Conservation (phyloP, 2,888 invertebrate species). For the Ichneumoninae sp. region DNA sequence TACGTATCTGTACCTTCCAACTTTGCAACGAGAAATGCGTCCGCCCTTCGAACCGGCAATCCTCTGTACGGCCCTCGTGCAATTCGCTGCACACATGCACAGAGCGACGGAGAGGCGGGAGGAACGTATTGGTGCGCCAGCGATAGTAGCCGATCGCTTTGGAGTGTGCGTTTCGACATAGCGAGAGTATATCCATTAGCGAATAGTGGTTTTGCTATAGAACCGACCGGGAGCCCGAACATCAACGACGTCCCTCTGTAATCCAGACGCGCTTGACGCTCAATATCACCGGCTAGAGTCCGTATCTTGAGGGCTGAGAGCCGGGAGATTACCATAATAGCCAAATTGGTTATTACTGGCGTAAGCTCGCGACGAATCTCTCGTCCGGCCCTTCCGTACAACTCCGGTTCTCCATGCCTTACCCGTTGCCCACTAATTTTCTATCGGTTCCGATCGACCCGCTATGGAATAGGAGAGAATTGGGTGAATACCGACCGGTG, state of each 20-base stretch:
- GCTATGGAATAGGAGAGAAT: background rate
- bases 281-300: background rate
- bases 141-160: background rate
- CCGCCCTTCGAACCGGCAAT: constrained; percentile 1
- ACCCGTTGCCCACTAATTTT: constrained; percentile 12
- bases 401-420: constrained; percentile 8
- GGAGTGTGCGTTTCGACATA: constrained; percentile 6
- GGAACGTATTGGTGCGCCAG: background rate
- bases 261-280: constrained; percentile 6
- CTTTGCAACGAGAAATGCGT: constrained; percentile 31
- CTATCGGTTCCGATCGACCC: background rate
- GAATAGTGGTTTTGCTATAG: background rate
- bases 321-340: constrained; percentile 73
- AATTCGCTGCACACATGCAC: background rate
- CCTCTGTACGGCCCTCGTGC: constrained; percentile 2
- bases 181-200: constrained; percentile 10
- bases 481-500: background rate
- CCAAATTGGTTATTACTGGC: constrained; percentile 75
- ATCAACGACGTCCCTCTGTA: constrained; percentile 9
- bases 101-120: background rate
- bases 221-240: background rate
- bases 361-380: constrained; percentile 44
- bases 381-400: background rate
- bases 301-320: constrained; percentile 1
- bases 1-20: constrained; percentile 41